Evolutionary conservation across 1,140 invertebrate species (phyloP).

Genomic region (Neoseiulus cucumeris): DNA sequence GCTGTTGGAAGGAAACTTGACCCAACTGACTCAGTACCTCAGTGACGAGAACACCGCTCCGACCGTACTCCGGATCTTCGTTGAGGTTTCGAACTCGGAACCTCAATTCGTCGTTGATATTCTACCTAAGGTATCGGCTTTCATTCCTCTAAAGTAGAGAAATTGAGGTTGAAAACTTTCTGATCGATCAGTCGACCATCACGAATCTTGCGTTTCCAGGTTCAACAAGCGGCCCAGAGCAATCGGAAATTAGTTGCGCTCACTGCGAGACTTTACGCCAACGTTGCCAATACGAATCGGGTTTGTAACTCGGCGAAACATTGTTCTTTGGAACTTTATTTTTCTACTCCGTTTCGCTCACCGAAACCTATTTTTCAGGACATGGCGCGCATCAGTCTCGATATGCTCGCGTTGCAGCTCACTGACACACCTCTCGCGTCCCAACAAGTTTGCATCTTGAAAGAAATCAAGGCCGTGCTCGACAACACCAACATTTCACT

Average conservation of each 20-base stretch:
- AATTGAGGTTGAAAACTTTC: too few species aligned
- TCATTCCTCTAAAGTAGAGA: too few species aligned
- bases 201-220: too few species aligned
- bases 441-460: constrained; percentile 41
- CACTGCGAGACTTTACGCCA: too few species aligned
- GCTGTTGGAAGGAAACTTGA: constrained; percentile 50
- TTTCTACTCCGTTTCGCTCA: too few species aligned
- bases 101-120: constrained; percentile 45
- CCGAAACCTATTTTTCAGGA: neutral
- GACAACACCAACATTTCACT: neutral
- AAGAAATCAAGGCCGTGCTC: constrained; percentile 46
- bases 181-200: too few species aligned
- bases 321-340: too few species aligned
- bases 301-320: too few species aligned
- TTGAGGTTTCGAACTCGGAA: constrained; percentile 45
- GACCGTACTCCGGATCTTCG: constrained; percentile 50
- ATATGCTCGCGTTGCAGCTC: constrained; percentile 42
- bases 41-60: constrained; percentile 34
- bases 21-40: constrained; percentile 51
- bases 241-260: too few species aligned
- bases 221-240: too few species aligned
- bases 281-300: too few species aligned
- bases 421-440: constrained; percentile 33
- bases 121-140: constrained; percentile 35
- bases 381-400: neutral